Conservation (phyloP, 2,888 invertebrate species). For the Heliconius ethilla region DNA sequence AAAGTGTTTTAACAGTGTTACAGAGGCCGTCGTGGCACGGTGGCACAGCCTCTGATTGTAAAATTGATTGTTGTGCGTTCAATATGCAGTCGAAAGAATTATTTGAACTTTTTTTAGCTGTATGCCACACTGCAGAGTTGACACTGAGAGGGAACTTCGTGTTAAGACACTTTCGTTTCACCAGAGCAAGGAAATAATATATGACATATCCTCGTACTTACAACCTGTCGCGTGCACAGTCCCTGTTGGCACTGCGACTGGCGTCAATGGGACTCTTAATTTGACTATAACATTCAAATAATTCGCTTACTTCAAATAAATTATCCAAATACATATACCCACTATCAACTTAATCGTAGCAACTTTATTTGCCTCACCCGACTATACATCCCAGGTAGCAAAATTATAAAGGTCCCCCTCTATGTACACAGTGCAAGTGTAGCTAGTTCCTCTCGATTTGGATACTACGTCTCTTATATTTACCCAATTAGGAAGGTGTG, state of each 20-base stretch:
- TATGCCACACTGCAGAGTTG: background rate
- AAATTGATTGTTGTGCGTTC: background rate
- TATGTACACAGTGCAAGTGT: constrained; percentile 13
- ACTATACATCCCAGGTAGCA: background rate
- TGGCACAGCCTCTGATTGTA: background rate
- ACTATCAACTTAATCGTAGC: constrained; percentile 10
- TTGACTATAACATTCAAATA: constrained; percentile 5
- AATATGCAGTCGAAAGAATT: background rate
- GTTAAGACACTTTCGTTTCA: no score
- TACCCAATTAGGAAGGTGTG: constrained; percentile 75
- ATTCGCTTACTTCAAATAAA: background rate
- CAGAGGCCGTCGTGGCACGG: background rate
- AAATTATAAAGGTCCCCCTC: constrained; percentile 24
- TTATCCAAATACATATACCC: background rate
- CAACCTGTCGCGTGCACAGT: no score
- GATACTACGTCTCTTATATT: constrained; percentile 57
- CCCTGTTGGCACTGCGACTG: no score
- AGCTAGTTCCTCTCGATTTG: constrained; percentile 34
- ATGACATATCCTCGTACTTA: background rate
- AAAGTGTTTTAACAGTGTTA: background rate
- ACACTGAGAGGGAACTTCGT: background rate
- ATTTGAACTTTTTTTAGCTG: background rate
- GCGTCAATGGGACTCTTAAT: background rate
- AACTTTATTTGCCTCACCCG: background rate
- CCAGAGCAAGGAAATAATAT: no score